Evolutionary conservation across 2,888 invertebrate species (phyloP).

Genomic region (Macrosiphum euphorbiae): DNA sequence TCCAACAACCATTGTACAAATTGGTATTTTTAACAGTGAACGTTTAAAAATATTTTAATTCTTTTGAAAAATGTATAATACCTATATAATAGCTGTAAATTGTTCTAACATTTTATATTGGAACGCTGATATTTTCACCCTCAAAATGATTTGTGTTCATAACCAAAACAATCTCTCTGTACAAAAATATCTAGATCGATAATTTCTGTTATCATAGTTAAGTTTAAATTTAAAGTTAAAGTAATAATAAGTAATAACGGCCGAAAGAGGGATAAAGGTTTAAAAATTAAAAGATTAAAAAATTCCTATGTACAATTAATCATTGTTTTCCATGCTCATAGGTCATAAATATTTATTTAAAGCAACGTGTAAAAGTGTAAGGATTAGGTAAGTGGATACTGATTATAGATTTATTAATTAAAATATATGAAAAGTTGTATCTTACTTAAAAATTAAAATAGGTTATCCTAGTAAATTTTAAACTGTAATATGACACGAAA

Average conservation of each 20-base stretch:
- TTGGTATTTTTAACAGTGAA: not conserved
- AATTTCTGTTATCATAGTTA: not conserved
- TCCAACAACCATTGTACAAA: not conserved
- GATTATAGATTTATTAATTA: not conserved
- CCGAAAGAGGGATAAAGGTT: not conserved
- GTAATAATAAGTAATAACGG: not conserved
- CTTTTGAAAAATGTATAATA: not conserved
- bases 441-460: not conserved
- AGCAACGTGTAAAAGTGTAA: not conserved
- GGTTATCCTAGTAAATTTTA: no score
- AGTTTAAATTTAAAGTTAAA: not conserved
- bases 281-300: not conserved
- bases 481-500: no score
- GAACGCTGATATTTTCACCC: not conserved
- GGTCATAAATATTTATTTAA: not conserved
- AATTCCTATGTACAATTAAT: not conserved
- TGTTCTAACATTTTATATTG: not conserved
- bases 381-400: not conserved
- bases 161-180: not conserved
- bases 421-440: not conserved
- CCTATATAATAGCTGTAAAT: not conserved
- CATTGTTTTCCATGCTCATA: not conserved
- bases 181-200: not conserved
- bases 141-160: not conserved
- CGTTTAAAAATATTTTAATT: not conserved